phyloP scores from a whole-genome alignment of 2,888 invertebrate genomes.

The Nymphalis c-album region DNA sequence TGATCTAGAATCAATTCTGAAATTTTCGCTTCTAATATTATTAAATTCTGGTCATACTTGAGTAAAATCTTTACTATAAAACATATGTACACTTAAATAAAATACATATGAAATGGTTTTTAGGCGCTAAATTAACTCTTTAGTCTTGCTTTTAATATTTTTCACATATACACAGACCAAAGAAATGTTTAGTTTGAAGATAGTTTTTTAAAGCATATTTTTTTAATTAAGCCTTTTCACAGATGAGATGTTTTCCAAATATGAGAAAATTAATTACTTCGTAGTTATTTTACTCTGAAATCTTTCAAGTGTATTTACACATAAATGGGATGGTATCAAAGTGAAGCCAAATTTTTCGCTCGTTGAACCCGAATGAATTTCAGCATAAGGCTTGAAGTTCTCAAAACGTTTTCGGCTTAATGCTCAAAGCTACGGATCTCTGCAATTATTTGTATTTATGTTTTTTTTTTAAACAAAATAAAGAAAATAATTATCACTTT shows the following conservation, averaged over 20 bases:
- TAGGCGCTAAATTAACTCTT: no score
- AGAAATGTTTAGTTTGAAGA: no score
- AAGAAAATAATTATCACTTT: no score
- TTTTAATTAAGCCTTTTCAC: no score
- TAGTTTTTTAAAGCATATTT: no score
- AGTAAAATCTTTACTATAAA: neutral
- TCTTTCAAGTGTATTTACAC: conserved; percentile 10
- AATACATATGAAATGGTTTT: no score
- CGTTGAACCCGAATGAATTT: conserved; percentile 24
- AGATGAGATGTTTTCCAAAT: no score
- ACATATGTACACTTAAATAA: no score
- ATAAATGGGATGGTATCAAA: conserved; percentile 23
- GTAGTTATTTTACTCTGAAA: conserved; percentile 9
- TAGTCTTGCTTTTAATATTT: no score
- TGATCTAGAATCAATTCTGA: conserved; percentile 50
- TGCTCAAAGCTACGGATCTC: conserved; percentile 7
- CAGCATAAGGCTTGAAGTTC: conserved; percentile 8
- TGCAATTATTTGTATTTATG: neutral
- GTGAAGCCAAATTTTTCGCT: conserved; percentile 23
- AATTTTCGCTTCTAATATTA: conserved; percentile 8
- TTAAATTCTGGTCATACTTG: neutral
- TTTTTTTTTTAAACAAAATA: neutral
- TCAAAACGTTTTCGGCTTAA: conserved; percentile 9
- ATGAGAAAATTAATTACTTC: neutral
- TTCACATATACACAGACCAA: no score